phyloP scores from a whole-genome alignment of 2,888 invertebrate genomes.

The Pemphredon lugubris region DNA sequence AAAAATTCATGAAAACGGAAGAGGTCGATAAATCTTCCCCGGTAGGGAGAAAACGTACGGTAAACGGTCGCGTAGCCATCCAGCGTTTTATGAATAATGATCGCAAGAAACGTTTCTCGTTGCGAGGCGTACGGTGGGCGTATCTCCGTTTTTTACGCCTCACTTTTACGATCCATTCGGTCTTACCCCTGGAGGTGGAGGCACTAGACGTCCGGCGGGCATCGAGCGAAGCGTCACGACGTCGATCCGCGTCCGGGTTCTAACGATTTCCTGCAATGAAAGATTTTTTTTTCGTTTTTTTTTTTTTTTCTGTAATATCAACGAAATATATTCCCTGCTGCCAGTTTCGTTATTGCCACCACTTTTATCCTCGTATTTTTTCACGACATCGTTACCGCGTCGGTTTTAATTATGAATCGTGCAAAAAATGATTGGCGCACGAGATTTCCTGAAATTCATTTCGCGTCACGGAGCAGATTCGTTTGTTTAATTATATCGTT shows the following conservation, averaged over 20 bases:
- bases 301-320: too few relatives aligned
- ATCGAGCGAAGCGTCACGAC: constrained; percentile 67
- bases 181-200: constrained; percentile 46
- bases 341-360: too few relatives aligned
- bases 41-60: constrained; percentile 43
- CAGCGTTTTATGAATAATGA: constrained; percentile 70
- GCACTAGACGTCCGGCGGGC: constrained; percentile 66
- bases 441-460: too few relatives aligned
- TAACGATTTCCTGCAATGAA: constrained; percentile 67
- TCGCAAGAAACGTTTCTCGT: constrained; percentile 61
- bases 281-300: too few relatives aligned
- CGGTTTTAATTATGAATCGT: too few relatives aligned
- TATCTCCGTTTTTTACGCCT: constrained; percentile 66
- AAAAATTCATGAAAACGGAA: not conserved
- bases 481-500: too few relatives aligned
- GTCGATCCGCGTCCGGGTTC: constrained; percentile 59
- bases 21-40: constrained; percentile 11
- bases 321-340: too few relatives aligned
- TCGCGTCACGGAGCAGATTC: too few relatives aligned
- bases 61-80: constrained; percentile 48
- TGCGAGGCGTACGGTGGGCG: constrained; percentile 62
- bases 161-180: constrained; percentile 64
- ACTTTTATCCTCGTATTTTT: too few relatives aligned
- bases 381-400: too few relatives aligned
- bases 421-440: too few relatives aligned